Evolutionary conservation across 2,113 vertebrate genomes (phyloP), one percentile per base, ranked within the genome.

Genomic region (Mormyrus iriodes): DNA sequence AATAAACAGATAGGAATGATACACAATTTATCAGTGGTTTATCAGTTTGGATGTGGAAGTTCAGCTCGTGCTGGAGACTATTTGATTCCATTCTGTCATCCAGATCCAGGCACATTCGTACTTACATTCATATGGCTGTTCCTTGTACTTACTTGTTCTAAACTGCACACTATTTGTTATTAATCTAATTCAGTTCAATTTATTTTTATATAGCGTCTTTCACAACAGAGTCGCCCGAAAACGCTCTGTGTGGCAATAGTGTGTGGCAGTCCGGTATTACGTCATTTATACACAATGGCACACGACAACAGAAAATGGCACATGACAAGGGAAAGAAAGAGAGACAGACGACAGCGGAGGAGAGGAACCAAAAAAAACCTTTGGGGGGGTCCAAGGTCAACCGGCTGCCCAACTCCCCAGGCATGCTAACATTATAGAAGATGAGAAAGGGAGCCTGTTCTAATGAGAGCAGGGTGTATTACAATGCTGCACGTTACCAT

Each of bases 1-100:
- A 88, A 84, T 79, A 82, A 88, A 88, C 65, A 82, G 12, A 53
- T 79, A 88, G 52, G 69, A 79, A 88, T 88, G 48, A 88, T 48
- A 19, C 69, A 82, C 46, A 39, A 79, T 88, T 53, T 49, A 49
- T n/a, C 88, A 82, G 46, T 2, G 44, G 24, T 73, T n/a, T 73
- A 48, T 46, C n/a, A n/a, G 61, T 49, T 46, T 42, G 13, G 46
- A 88, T 48, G 48, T 35, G 12, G 48, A 76, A 27, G 13, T 27
- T 88, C 48, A 46, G 13, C 17, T 19, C 7, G 44, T 31, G 61
- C n/a, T 7, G 9, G 46, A 48, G 12, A 12, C 44, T 12, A 13
- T 69, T 31, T 12, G 61, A 69, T 12, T 13, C n/a, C 61, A 69
- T 69, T 69, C 61, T 69, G 61, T 31, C 9, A 27, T 31, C 61